Evolutionary conservation across 2,888 invertebrate species (phyloP), one percentile per base, ranked within the genome.

Genomic region (Acleris cristana): DNA sequence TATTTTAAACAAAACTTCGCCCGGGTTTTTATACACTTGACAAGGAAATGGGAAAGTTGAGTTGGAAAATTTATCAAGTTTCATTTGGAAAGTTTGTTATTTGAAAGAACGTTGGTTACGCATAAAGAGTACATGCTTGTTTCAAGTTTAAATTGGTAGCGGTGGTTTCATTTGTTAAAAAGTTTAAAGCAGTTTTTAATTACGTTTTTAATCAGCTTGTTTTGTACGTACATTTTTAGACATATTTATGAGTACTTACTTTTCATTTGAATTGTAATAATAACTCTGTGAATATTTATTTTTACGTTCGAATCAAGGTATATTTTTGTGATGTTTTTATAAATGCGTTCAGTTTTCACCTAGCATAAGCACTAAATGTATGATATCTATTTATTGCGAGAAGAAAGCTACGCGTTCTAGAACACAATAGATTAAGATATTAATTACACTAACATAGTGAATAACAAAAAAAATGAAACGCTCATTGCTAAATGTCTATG

Each of bases 41-140:
- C 61, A 48, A 52, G 61, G 61, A 66, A 65, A 61, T 62, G 45
- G 52, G 14, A 45, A 66, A 66, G 66, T 66, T 66, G 30, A 10
- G 52, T 21, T 30, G 26, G 30, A 40, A 40, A 40, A 40, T 55
- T 55, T 61, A 30, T n/a, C 18, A 49, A 65, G 51, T 65, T 61
- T 40, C 40, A 23, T 56, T 66, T 52, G 44, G 44, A 52, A 56
- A 56, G 44, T 56, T 56, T 60, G 44, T 19, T 60, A 40, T 55
- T 44, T 44, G 10, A 45, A 44, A 56, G 45, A 49, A 26, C 18
- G 44, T 65, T 49, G 49, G 18, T 23, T 48, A 12, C 48, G 8
- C 44, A 58, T 26, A 18, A 26, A 7, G 51, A 51, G 34, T 34
- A 34, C 34, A 10, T 10, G 8, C 21, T 21, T n/a, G 18, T 14